Evolutionary conservation across 2,797 vertebrate genomes (phyloP).

Genomic region (Rachycentron canadum): DNA sequence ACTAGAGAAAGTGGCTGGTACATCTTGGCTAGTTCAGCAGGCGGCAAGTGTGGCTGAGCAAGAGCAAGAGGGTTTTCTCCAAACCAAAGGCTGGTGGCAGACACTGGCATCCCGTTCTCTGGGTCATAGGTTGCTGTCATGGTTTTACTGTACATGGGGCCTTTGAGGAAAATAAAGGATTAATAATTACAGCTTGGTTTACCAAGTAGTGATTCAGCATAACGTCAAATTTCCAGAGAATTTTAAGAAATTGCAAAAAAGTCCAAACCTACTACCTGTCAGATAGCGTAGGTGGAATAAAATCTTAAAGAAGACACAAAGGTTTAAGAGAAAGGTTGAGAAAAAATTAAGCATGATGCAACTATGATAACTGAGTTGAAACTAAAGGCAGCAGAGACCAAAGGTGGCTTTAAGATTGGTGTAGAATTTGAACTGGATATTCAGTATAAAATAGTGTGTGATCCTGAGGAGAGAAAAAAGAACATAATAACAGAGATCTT

Average conservation of each 20-base stretch:
- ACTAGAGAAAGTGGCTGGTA: slow-evolving; percentile 90
- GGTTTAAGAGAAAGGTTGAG: background rate
- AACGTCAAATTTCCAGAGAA: background rate
- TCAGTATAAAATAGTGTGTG: background rate
- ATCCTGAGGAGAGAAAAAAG: slow-evolving; percentile 16
- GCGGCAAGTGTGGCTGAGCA: slow-evolving; percentile 86
- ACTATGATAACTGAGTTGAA: background rate
- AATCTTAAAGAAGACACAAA: background rate
- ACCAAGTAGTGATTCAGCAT: background rate
- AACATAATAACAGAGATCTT: slow-evolving; percentile 52
- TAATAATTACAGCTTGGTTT: background rate
- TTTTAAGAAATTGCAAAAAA: background rate
- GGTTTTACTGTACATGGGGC: slow-evolving; percentile 93
- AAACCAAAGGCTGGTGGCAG: slow-evolving; percentile 94
- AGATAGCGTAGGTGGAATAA: background rate
- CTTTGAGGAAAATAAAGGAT: slow-evolving; percentile 56
- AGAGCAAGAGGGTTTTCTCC: slow-evolving; percentile 89
- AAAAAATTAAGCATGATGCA: background rate
- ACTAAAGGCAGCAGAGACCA: slow-evolving; percentile 7
- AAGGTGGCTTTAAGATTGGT: slow-evolving; percentile 1
- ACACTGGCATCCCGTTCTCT: slow-evolving; percentile 89
- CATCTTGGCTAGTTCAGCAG: slow-evolving; percentile 90
- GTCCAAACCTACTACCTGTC: background rate
- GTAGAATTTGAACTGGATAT: background rate
- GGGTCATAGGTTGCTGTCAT: slow-evolving; percentile 95